These are phyloP conservation scores for Chrysaora quinquecirrha DNA, from an alignment of 30 jellyfish, hydroid and myxozoan species.

Conservation along the genomic window DNA sequence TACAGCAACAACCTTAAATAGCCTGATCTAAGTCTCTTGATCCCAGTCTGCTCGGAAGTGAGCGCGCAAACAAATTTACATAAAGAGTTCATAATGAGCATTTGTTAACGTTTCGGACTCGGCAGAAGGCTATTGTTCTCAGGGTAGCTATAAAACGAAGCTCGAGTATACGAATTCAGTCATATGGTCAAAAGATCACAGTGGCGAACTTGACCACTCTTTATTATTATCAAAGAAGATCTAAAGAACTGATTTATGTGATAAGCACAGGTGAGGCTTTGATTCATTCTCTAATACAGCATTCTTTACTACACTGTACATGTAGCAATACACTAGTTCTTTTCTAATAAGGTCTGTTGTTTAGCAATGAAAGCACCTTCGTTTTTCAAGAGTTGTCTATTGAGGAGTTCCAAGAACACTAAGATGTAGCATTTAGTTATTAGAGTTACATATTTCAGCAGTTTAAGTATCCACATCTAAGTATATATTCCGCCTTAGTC, in stretches of 20 bases:
- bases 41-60: background rate
- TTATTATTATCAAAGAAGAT: background rate
- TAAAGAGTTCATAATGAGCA: slow-evolving; percentile 29
- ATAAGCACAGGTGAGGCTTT: no score
- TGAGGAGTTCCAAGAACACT: no score
- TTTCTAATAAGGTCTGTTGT: no score
- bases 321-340: no score
- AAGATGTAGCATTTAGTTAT: no score
- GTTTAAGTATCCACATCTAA: no score
- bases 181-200: slow-evolving; percentile 67
- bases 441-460: no score
- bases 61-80: slow-evolving; percentile 14
- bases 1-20: background rate
- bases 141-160: slow-evolving; percentile 14
- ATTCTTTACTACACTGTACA: no score
- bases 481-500: no score
- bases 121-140: slow-evolving; percentile 38
- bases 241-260: background rate
- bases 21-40: background rate
- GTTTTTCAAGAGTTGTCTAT: no score
- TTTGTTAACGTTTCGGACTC: slow-evolving; percentile 32
- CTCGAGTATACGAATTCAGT: background rate
- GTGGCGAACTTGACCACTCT: background rate
- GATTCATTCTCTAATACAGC: no score
- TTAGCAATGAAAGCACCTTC: no score